phyloP scores from a whole-genome alignment of 2,797 vertebrate genomes.

The Periparus ater region DNA sequence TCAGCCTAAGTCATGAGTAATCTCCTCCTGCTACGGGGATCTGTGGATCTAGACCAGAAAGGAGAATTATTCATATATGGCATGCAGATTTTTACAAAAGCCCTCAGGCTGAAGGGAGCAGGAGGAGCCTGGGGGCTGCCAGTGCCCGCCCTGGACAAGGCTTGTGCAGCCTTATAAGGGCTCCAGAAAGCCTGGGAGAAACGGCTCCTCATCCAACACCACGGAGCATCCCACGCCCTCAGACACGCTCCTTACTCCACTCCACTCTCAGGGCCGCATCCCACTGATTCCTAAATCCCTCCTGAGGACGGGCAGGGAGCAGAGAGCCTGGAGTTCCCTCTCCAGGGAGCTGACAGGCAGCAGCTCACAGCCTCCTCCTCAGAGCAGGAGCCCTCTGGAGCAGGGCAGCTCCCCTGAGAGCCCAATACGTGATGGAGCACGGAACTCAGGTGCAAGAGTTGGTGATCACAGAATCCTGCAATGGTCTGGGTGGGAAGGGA shows the following conservation, averaged over 20 bases:
- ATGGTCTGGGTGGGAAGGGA: neutral
- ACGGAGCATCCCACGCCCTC: neutral
- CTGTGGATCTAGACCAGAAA: neutral
- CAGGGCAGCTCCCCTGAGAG: neutral
- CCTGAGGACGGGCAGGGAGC: neutral
- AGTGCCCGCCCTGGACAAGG: neutral
- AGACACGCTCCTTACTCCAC: neutral
- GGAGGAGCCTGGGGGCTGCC: neutral
- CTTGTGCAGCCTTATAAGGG: conserved; percentile 51
- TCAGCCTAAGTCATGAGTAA: conserved; percentile 7
- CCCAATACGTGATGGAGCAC: rapidly evolving
- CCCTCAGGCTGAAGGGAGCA: neutral
- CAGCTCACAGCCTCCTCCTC: neutral
- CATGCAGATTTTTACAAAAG: neutral
- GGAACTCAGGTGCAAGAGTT: neutral
- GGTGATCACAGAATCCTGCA: too few species aligned
- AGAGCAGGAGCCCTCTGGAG: neutral
- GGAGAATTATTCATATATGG: conserved; percentile 59
- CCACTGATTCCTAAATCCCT: rapidly evolving
- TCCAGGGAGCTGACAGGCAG: neutral
- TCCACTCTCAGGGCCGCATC: neutral
- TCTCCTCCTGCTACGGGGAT: neutral
- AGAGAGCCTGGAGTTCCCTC: neutral
- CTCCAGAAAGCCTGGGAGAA: neutral
- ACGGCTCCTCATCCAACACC: neutral